Evolutionary conservation across 2,888 invertebrate species (phyloP).

Genomic region (Operophtera brumata): DNA sequence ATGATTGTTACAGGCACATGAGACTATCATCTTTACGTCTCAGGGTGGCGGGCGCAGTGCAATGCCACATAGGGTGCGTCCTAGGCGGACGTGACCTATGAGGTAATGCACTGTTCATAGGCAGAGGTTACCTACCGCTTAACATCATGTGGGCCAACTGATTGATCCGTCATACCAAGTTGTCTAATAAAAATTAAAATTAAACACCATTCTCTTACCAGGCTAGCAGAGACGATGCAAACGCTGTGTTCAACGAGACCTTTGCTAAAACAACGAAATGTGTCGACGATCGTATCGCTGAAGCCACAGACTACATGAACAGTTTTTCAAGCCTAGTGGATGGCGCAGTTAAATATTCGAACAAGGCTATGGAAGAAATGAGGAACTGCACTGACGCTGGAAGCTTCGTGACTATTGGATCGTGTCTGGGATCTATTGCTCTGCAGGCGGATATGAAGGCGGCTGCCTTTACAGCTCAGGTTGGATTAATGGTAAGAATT

Average conservation of each 20-base stretch:
- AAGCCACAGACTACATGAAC: constrained; percentile 46
- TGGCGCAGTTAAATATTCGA: constrained; percentile 46
- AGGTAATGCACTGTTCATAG: too few relatives aligned
- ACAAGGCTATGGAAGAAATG: constrained; percentile 51
- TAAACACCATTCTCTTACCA: constrained; percentile 41
- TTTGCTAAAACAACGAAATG: constrained; percentile 47
- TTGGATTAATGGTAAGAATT: constrained; percentile 53
- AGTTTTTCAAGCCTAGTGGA: constrained; percentile 41
- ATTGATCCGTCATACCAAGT: too few relatives aligned
- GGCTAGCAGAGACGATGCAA: constrained; percentile 50
- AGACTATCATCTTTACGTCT: too few relatives aligned
- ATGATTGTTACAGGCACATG: too few relatives aligned
- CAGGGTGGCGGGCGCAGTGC: too few relatives aligned
- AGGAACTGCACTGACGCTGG: constrained; percentile 50
- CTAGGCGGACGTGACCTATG: too few relatives aligned
- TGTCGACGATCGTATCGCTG: constrained; percentile 52
- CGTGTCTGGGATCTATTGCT: constrained; percentile 57
- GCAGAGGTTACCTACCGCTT: too few relatives aligned
- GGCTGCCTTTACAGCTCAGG: constrained; percentile 49
- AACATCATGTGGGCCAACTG: too few relatives aligned
- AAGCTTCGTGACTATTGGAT: constrained; percentile 48
- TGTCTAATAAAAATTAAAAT: too few relatives aligned
- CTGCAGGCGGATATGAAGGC: constrained; percentile 56
- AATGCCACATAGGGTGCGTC: too few relatives aligned
- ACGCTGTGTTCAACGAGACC: constrained; percentile 50